Percentiles rank a stretch among this genome's conserved stretches.
phyloP scores from a whole-genome alignment of 2,888 invertebrate genomes.

The Protophormia terraenovae region DNA sequence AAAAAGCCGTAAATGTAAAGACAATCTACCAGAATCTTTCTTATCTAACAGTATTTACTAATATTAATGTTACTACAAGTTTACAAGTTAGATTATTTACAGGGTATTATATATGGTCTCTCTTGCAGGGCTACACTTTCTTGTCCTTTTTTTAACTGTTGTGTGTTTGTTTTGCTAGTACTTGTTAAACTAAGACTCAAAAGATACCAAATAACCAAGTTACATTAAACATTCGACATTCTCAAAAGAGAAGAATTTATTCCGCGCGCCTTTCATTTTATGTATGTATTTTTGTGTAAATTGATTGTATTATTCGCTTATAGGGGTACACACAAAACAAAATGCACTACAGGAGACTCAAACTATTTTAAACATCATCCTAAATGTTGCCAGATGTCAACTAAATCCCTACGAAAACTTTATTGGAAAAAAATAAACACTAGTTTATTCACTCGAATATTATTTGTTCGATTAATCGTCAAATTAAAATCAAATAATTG shows the following conservation, averaged over 20 bases:
- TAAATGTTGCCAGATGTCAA: not conserved
- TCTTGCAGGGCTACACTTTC: not conserved
- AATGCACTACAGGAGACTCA: slow-evolving; percentile 6
- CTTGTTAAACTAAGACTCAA: slow-evolving; percentile 28
- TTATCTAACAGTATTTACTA: too few relatives aligned
- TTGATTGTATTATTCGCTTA: slow-evolving; percentile 7
- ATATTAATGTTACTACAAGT: too few relatives aligned
- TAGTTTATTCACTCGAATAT: too few relatives aligned
- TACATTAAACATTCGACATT: slow-evolving; percentile 16
- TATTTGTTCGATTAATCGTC: too few relatives aligned
- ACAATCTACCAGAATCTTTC: too few relatives aligned
- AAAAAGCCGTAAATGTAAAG: too few relatives aligned
- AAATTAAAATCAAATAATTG: too few relatives aligned
- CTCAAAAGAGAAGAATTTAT: slow-evolving; percentile 50
- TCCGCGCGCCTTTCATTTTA: slow-evolving; percentile 31
- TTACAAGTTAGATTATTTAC: too few relatives aligned
- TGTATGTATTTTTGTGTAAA: not conserved
- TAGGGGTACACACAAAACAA: slow-evolving; percentile 36
- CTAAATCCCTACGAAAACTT: too few relatives aligned
- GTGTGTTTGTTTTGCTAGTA: not conserved
- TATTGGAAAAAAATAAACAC: not conserved
- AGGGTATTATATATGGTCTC: too few relatives aligned
- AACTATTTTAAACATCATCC: slow-evolving; percentile 4
- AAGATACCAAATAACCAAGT: slow-evolving; percentile 32
- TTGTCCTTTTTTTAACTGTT: not conserved